Percentiles rank a stretch among this genome's conserved stretches.
Conservation (phyloP, 1,140 invertebrate genomes). For the Drosophila murphyi region DNA sequence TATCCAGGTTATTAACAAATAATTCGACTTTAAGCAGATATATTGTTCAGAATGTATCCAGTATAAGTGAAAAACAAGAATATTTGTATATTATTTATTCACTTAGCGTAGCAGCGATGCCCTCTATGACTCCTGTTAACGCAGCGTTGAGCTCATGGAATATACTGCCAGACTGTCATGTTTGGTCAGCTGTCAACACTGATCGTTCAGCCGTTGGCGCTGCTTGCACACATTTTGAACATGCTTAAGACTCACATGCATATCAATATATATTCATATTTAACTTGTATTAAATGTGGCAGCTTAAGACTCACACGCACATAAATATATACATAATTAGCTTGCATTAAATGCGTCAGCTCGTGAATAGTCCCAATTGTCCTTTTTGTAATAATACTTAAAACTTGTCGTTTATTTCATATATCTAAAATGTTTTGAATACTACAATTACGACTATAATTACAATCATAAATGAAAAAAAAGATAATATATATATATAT, state of each 20-base stretch:
- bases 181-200: conserved; percentile 12
- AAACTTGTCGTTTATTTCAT: conserved; percentile 55
- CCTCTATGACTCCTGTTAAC: conserved; percentile 15
- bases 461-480: conserved; percentile 18
- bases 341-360: not conserved
- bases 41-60: not conserved
- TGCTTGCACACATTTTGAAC: not conserved
- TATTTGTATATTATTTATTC: not conserved
- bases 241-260: not conserved
- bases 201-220: not conserved
- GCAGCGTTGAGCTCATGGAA: not conserved
- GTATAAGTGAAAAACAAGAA: not conserved
- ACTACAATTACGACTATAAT: conserved; percentile 26
- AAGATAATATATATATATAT: not conserved
- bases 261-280: not conserved
- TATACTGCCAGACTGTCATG: not conserved
- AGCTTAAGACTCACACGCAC: no score
- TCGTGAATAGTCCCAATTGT: not conserved
- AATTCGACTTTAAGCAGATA: not conserved
- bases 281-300: no score
- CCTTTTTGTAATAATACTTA: conserved; percentile 48
- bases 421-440: conserved; percentile 41
- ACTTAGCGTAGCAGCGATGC: not conserved
- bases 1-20: not conserved
- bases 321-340: no score